phyloP scores from a whole-genome alignment of 2,888 invertebrate species.

The Phyto melanocephala region DNA sequence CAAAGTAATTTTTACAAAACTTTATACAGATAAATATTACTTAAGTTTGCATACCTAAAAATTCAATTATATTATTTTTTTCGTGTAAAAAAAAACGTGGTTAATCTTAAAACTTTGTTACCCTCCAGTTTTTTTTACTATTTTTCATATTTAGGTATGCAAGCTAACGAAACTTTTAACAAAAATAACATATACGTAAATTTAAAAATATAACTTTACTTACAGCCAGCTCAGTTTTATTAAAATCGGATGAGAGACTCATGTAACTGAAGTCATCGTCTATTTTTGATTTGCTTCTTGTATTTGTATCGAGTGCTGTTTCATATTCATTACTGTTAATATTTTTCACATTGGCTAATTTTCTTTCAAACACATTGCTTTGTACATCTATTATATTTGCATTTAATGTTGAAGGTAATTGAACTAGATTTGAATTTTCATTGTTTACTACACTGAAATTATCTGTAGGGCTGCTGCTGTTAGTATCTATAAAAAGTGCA shows the following conservation, averaged over 20 bases:
- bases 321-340: conserved; percentile 26
- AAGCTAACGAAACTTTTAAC: no score
- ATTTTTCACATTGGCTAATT: conserved; percentile 14
- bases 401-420: conserved; percentile 28
- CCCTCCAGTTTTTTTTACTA: no score
- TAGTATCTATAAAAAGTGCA: conserved; percentile 33
- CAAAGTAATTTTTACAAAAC: no score
- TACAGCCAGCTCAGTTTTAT: conserved; percentile 42
- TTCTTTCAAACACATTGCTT: conserved; percentile 4
- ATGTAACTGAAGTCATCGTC: conserved; percentile 23
- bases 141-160: no score
- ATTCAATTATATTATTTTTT: no score
- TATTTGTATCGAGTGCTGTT: conserved; percentile 1
- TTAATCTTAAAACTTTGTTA: no score
- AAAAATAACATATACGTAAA: no score
- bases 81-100: no score
- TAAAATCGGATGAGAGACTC: conserved; percentile 30
- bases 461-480: conserved; percentile 1
- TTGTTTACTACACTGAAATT: conserved; percentile 25
- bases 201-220: no score
- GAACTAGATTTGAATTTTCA: conserved; percentile 27
- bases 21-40: no score
- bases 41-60: no score
- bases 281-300: conserved; percentile 13
- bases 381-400: conserved; percentile 2